Percentiles rank a stretch among this genome's conserved stretches.
phyloP scores from a whole-genome alignment of 2,113 vertebrate species.

The Isichthys henryi region DNA sequence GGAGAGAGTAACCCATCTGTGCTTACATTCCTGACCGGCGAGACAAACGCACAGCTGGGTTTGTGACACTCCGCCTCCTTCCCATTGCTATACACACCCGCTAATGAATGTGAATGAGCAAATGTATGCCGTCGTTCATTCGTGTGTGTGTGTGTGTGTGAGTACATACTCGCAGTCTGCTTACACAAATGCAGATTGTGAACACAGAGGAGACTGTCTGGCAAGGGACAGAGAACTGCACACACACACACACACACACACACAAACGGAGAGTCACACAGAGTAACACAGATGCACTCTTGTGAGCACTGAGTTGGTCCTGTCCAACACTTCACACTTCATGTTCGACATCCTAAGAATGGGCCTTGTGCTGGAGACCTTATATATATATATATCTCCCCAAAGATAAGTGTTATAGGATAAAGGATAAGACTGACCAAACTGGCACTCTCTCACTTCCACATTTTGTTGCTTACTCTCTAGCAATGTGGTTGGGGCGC shows the following conservation, averaged over 20 bases:
- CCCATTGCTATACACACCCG: neutral
- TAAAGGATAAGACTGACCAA: neutral
- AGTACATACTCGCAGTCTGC: neutral
- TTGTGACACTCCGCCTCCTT: neutral
- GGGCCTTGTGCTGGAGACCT: too few relatives aligned
- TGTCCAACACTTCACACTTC: neutral
- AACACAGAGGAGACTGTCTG: neutral
- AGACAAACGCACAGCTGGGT: neutral
- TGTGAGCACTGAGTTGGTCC: neutral
- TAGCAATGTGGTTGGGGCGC: neutral
- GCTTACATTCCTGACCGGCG: constrained; percentile 1
- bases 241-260: neutral
- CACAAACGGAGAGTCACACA: neutral
- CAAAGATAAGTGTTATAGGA: neutral
- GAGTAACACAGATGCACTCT: neutral
- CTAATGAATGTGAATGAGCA: neutral
- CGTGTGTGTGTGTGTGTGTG: neutral
- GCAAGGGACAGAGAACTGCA: neutral
- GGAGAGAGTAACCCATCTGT: neutral
- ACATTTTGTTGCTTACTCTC: neutral
- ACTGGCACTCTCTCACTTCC: neutral
- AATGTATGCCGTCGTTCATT: neutral
- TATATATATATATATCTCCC: too few relatives aligned
- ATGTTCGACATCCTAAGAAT: neutral
- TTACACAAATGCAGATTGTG: neutral